Conservation (phyloP, 2,113 vertebrate species). For the Halcyon malimbica region DNA sequence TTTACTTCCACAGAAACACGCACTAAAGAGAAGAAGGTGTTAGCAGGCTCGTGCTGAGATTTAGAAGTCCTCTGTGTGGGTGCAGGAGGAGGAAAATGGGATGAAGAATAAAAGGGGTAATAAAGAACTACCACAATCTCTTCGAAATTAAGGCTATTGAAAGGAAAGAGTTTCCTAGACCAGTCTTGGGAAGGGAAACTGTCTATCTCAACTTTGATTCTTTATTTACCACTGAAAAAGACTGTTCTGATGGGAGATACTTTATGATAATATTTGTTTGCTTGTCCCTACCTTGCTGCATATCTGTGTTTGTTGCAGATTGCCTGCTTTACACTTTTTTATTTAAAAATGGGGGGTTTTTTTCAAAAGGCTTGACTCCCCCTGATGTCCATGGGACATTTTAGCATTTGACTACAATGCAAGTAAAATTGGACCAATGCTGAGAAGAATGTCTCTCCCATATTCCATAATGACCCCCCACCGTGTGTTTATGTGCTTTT, state of each 20-base stretch:
- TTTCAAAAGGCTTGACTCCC: neutral
- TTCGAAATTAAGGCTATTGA: neutral
- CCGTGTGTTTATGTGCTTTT: constrained; percentile 49
- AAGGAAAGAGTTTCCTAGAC: neutral
- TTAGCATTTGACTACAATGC: constrained; percentile 29
- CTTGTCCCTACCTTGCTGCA: neutral
- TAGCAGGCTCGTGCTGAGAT: neutral
- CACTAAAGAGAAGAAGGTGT: constrained; percentile 33
- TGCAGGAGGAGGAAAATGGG: neutral
- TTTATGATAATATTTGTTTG: neutral
- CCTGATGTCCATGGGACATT: constrained; percentile 24
- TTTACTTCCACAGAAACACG: neutral
- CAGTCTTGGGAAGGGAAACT: neutral
- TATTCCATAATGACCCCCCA: neutral
- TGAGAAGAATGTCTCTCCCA: constrained; percentile 31
- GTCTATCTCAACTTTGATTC: neutral
- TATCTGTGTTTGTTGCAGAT: constrained; percentile 9
- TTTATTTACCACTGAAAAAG: neutral
- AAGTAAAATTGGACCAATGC: constrained; percentile 28
- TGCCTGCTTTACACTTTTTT: neutral
- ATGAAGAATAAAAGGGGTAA: neutral
- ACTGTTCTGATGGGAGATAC: neutral
- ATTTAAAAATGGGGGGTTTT: neutral
- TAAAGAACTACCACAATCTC: neutral
- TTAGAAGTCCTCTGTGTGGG: neutral